A percentile compares a stretch with the other conserved stretches of the same genome.
Conservation (phyloP, 2,113 vertebrate species). For the Macheiramphus alcinus region DNA sequence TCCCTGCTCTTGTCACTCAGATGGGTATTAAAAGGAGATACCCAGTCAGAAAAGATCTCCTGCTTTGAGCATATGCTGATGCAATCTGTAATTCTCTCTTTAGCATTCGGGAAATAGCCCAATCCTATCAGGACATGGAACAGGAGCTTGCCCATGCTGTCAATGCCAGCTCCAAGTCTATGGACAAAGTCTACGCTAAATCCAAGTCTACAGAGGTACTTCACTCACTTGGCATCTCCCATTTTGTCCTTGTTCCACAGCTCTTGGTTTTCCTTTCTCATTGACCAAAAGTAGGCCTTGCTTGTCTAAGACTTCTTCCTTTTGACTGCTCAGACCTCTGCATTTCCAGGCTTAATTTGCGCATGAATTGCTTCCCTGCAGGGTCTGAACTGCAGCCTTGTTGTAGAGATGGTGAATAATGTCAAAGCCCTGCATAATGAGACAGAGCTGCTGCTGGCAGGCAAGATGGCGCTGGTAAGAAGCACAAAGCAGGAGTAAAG, state of each 20-base stretch:
- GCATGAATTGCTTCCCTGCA: slow-evolving; percentile 47
- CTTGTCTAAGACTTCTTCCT: background rate
- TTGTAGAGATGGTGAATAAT: slow-evolving; percentile 90
- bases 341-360: background rate
- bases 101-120: slow-evolving; percentile 93
- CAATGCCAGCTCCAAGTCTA: slow-evolving; percentile 95
- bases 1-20: background rate
- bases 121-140: slow-evolving; percentile 88
- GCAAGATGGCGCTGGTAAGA: slow-evolving; percentile 92
- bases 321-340: background rate
- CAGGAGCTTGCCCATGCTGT: slow-evolving; percentile 97
- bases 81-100: background rate
- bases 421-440: slow-evolving; percentile 91
- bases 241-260: background rate
- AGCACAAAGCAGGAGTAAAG: background rate
- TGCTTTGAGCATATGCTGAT: background rate
- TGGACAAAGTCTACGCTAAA: slow-evolving; percentile 91
- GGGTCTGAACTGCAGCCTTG: slow-evolving; percentile 84
- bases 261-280: background rate
- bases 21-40: background rate
- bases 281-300: background rate
- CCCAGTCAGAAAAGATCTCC: background rate
- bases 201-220: slow-evolving; percentile 83
- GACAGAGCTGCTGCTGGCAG: slow-evolving; percentile 89
- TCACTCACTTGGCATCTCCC: background rate